Percentiles rank a stretch among this genome's conserved stretches.
Evolutionary conservation across 2,888 invertebrate species (phyloP).

Genomic region (Cryptocheilus praepositus): DNA sequence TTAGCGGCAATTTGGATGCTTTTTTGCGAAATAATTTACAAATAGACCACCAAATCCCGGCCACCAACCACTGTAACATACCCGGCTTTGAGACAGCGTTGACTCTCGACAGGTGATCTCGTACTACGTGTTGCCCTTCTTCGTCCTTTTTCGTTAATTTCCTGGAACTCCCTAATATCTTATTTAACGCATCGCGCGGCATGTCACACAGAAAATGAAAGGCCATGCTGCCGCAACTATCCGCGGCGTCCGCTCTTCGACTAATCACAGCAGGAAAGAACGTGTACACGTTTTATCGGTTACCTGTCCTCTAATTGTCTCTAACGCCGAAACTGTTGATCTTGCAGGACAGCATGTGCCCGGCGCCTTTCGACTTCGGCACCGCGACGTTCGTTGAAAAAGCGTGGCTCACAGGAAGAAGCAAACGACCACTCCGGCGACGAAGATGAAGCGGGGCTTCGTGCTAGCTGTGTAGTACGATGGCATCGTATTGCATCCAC

Average conservation of each 20-base stretch:
- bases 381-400: slow-evolving; percentile 25
- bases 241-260: no score
- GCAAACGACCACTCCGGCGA: slow-evolving; percentile 28
- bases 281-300: no score
- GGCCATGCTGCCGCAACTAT: no score
- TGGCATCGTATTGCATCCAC: slow-evolving; percentile 68
- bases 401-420: slow-evolving; percentile 38
- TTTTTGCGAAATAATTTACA: slow-evolving; percentile 7
- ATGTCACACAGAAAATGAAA: no score
- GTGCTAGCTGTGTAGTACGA: slow-evolving; percentile 54
- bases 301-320: no score
- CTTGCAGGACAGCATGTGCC: no score
- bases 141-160: slow-evolving; percentile 5
- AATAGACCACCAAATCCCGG: background rate
- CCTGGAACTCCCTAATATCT: background rate
- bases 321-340: no score
- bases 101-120: no score
- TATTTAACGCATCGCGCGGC: no score
- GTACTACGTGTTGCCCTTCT: background rate
- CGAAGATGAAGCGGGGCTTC: slow-evolving; percentile 38
- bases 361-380: background rate
- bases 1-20: slow-evolving; percentile 2
- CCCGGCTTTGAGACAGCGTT: no score
- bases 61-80: no score
- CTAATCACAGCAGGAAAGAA: no score